Conservation (phyloP, 2,888 invertebrate genomes). For the Thera obeliscata region DNA sequence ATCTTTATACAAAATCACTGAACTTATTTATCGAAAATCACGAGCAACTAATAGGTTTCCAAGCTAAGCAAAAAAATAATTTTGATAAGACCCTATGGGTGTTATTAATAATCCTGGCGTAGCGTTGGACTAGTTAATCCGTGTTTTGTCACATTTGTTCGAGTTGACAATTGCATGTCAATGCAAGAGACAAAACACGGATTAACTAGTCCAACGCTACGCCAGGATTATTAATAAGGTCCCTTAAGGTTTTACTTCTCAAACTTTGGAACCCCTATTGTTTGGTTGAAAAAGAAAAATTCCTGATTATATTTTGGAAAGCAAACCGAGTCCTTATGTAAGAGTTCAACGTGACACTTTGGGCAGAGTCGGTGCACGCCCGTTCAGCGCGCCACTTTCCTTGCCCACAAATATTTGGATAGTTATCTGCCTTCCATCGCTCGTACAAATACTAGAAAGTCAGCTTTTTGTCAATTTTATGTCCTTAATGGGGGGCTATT, state of each 20-base stretch:
- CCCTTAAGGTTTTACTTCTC: neutral
- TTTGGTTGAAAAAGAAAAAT: conserved; percentile 68
- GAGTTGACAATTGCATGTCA: no score
- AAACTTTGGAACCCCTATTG: conserved; percentile 47
- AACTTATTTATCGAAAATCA: no score
- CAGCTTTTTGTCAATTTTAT: conserved; percentile 43
- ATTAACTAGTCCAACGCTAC: no score
- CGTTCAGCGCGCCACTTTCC: conserved; percentile 80
- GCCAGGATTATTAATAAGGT: no score
- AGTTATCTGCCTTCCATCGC: conserved; percentile 49
- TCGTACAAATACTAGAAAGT: conserved; percentile 43
- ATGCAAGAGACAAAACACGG: no score
- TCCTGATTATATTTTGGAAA: conserved; percentile 80
- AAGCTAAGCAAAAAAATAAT: no score
- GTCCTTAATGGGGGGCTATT: conserved; percentile 46
- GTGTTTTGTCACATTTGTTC: no score
- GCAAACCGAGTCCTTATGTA: conserved; percentile 80
- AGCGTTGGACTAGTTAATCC: no score
- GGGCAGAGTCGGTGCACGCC: conserved; percentile 60
- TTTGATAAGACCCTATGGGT: no score
- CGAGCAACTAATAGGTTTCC: no score
- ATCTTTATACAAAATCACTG: no score
- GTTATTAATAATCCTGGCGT: no score
- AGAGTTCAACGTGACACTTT: conserved; percentile 84
- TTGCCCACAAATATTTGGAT: conserved; percentile 74